Evolutionary conservation across 2,797 vertebrate species (phyloP).

Genomic region (Eulemur coronatus): DNA sequence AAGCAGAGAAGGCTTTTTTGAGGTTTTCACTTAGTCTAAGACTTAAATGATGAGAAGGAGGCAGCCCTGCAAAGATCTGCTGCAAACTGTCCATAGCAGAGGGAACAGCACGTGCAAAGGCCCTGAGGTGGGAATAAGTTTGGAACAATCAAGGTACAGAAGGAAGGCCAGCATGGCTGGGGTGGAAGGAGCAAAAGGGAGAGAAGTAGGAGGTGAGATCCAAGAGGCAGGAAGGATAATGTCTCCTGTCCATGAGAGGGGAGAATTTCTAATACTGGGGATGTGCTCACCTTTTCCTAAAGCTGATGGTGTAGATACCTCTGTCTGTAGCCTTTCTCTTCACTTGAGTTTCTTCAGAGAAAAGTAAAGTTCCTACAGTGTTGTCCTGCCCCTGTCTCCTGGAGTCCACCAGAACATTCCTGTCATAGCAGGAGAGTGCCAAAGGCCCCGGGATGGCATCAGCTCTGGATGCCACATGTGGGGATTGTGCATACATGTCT

Average conservation of each 20-base stretch:
- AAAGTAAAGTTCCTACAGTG: not conserved
- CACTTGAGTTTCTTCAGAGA: not conserved
- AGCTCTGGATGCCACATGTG: not conserved
- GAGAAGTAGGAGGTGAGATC: not conserved
- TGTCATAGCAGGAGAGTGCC: not conserved
- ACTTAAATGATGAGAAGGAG: not conserved
- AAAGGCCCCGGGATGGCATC: not conserved
- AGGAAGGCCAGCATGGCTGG: not conserved
- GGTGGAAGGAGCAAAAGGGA: not conserved
- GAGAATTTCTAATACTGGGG: not conserved
- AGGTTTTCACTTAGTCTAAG: not conserved
- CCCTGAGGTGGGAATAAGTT: not conserved
- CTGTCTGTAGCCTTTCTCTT: not conserved
- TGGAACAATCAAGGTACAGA: not conserved
- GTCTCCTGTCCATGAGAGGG: fast-evolving
- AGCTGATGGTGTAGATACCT: fast-evolving
- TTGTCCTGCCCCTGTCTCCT: not conserved
- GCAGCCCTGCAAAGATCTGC: not conserved
- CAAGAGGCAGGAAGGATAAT: not conserved
- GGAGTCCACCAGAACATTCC: not conserved
- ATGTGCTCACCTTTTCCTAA: not conserved
- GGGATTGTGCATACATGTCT: not conserved
- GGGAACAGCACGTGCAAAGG: not conserved
- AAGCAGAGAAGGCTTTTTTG: not conserved
- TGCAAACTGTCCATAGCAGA: not conserved